Evolutionary conservation across 2,113 vertebrate genomes (phyloP).

Genomic region (Bufo bufo): DNA sequence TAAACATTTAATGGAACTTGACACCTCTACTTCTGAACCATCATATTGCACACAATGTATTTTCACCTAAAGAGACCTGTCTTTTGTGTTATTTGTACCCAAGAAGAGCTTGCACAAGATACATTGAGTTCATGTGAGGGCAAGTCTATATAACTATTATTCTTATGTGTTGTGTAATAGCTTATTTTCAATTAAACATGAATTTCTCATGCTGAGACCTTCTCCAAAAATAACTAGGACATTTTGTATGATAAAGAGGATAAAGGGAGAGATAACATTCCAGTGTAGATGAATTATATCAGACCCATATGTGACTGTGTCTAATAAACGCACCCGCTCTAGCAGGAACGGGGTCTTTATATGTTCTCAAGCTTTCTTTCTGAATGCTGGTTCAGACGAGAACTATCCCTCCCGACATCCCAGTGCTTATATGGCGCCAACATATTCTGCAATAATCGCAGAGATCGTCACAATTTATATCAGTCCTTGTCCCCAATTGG

Average conservation of each 20-base stretch:
- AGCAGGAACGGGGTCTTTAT: too few species aligned
- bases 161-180: neutral
- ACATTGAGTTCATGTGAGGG: neutral
- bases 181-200: neutral
- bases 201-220: neutral
- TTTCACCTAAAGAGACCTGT: neutral
- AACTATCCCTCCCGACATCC: too few species aligned
- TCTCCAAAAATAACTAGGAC: neutral
- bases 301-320: neutral
- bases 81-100: neutral
- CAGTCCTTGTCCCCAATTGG: too few species aligned
- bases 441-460: too few species aligned
- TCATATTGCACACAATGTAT: neutral
- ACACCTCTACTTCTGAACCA: too few species aligned
- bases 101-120: neutral
- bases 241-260: neutral
- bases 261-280: neutral
- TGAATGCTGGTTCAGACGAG: too few species aligned
- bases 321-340: too few species aligned
- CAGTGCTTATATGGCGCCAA: too few species aligned
- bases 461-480: too few species aligned
- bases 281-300: neutral
- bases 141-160: neutral
- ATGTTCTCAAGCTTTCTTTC: too few species aligned
- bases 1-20: too few species aligned